A percentile compares a stretch with the other conserved stretches of the same genome.
These are phyloP conservation scores for Andrena camellia DNA, from an alignment of 2,888 invertebrate species.

Conservation along the genomic window DNA sequence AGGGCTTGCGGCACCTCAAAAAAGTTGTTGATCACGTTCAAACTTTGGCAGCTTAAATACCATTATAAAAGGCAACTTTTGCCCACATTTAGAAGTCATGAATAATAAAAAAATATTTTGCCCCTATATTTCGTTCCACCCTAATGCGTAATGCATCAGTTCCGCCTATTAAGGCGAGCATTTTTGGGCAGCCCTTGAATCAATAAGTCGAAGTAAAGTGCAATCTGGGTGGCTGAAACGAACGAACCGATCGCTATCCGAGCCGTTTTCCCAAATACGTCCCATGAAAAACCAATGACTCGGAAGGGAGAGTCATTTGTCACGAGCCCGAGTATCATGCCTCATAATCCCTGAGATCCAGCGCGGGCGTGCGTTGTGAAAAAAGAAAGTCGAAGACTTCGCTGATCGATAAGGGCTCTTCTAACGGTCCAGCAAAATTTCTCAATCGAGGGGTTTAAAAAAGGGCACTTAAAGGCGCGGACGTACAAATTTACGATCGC, in stretches of 20 bases:
- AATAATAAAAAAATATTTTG: too few relatives aligned
- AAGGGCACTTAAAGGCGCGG: conserved; percentile 20
- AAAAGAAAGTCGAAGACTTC: conserved; percentile 8
- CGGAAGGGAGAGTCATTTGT: conserved; percentile 42
- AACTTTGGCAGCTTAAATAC: too few relatives aligned
- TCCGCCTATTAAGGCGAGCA: neutral
- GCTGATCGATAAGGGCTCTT: conserved; percentile 44
- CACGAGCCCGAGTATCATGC: conserved; percentile 44
- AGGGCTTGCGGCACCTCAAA: too few relatives aligned
- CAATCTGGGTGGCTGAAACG: neutral
- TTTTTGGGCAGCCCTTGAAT: neutral
- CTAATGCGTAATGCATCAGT: neutral
- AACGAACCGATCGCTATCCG: neutral
- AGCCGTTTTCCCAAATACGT: conserved; percentile 15
- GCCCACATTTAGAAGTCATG: too few relatives aligned
- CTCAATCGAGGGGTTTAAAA: conserved; percentile 47
- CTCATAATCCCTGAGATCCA: conserved; percentile 42
- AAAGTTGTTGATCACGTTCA: too few relatives aligned
- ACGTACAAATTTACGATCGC: conserved; percentile 62
- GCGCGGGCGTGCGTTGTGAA: conserved; percentile 4
- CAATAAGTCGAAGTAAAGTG: conserved; percentile 6
- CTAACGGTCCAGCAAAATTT: conserved; percentile 52
- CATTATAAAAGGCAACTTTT: too few relatives aligned
- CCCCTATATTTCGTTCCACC: too few relatives aligned
- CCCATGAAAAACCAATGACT: conserved; percentile 13